A percentile compares a stretch with the other conserved stretches of the same genome.
Evolutionary conservation across 2,888 invertebrate species (phyloP).

Genomic region (Autographa pulchrina): DNA sequence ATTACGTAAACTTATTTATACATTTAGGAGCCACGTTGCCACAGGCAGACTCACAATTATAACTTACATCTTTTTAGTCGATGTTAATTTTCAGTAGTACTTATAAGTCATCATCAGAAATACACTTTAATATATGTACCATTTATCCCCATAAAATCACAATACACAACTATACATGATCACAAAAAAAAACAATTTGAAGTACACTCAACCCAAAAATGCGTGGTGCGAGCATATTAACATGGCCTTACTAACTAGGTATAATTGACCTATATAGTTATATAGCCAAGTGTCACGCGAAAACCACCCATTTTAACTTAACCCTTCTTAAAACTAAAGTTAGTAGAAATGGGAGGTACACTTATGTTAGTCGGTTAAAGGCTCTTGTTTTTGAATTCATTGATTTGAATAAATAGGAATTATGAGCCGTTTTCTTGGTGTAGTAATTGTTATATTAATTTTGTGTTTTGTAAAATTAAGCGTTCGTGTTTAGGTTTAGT

Average conservation of each 20-base stretch:
- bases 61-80: no score
- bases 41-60: no score
- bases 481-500: not conserved
- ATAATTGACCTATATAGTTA: slow-evolving; percentile 56
- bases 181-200: slow-evolving; percentile 45
- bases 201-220: slow-evolving; percentile 58
- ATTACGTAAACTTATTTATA: no score
- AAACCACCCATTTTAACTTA: slow-evolving; percentile 17
- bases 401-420: slow-evolving; percentile 48
- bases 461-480: slow-evolving; percentile 19
- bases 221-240: slow-evolving; percentile 65
- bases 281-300: slow-evolving; percentile 58
- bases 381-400: slow-evolving; percentile 24
- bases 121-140: no score
- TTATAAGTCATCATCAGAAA: no score
- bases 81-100: no score
- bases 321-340: not conserved
- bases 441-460: slow-evolving; percentile 39
- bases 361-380: not conserved
- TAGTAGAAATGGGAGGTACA: not conserved
- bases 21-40: no score
- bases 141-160: no score
- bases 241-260: slow-evolving; percentile 38
- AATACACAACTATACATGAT: no score
- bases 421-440: slow-evolving; percentile 37